A percentile compares a stretch with the other conserved stretches of the same genome.
Conservation (phyloP, 2,113 vertebrate species). For the Oenanthe oenanthe region DNA sequence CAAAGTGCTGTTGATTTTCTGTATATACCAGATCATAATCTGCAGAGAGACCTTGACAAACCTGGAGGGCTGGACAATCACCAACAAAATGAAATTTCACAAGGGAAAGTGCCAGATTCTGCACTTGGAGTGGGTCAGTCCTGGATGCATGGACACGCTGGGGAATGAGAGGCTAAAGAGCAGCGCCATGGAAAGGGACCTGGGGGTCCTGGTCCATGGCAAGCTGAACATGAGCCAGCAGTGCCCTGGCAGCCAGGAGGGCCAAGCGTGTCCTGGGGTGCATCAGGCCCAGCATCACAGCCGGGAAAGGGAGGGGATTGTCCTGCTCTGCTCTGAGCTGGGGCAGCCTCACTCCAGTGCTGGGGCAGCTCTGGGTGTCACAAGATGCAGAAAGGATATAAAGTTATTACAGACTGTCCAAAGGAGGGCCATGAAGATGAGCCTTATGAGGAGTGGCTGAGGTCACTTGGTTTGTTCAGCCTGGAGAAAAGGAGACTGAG, state of each 20-base stretch:
- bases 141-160: background rate
- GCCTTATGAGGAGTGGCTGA: background rate
- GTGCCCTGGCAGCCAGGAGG: background rate
- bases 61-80: background rate
- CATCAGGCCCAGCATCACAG: accelerated
- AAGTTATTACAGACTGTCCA: background rate
- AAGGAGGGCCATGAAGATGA: background rate
- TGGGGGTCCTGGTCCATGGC: accelerated
- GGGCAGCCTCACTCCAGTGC: accelerated
- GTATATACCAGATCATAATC: background rate
- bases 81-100: background rate
- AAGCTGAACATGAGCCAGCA: background rate
- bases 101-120: background rate
- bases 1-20: background rate
- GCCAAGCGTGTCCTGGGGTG: accelerated
- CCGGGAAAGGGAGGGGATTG: background rate
- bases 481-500: background rate
- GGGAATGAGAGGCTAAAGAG: background rate
- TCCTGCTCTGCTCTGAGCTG: accelerated
- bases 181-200: too few relatives aligned
- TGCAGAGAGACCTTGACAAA: background rate
- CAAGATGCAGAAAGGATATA: background rate
- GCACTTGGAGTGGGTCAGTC: background rate
- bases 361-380: accelerated
- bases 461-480: background rate